These are phyloP conservation scores for Drosophila burlai DNA, from an alignment of 1,140 invertebrate genomes.

Conservation along the genomic window DNA sequence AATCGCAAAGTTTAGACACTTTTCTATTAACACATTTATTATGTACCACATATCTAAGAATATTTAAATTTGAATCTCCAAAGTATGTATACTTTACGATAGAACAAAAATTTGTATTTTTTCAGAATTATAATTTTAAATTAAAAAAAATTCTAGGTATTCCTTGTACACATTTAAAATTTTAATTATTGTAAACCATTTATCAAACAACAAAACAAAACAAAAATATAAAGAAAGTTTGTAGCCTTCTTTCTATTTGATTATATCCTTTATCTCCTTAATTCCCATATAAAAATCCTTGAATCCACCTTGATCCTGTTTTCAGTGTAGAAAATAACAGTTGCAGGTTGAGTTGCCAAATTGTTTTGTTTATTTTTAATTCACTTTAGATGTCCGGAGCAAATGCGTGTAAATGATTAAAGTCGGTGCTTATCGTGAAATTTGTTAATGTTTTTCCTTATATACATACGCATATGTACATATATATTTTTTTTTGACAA, in stretches of 20 bases:
- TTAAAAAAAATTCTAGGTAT: background rate
- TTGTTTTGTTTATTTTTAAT: constrained; percentile 58
- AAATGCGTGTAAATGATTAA: constrained; percentile 41
- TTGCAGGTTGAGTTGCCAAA: constrained; percentile 46
- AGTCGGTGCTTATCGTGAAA: constrained; percentile 29
- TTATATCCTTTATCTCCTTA: background rate
- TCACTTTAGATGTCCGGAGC: constrained; percentile 47
- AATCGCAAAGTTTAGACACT: too few species aligned
- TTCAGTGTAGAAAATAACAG: constrained; percentile 23
- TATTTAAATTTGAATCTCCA: too few species aligned
- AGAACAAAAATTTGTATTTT: background rate
- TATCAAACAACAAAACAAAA: background rate
- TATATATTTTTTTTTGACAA: constrained; percentile 20
- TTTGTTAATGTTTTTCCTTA: background rate
- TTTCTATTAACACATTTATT: too few species aligned
- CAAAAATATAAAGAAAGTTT: background rate
- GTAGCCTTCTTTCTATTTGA: background rate
- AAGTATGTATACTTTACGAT: background rate
- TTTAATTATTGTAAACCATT: background rate
- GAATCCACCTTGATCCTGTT: background rate
- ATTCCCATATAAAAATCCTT: background rate
- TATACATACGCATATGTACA: background rate
- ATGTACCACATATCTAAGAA: too few species aligned
- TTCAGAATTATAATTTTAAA: background rate
- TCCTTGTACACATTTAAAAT: background rate